Evolutionary conservation across 2,113 vertebrate species (phyloP), one percentile per base, ranked within the genome.

Genomic region (Donacobius atricapilla): DNA sequence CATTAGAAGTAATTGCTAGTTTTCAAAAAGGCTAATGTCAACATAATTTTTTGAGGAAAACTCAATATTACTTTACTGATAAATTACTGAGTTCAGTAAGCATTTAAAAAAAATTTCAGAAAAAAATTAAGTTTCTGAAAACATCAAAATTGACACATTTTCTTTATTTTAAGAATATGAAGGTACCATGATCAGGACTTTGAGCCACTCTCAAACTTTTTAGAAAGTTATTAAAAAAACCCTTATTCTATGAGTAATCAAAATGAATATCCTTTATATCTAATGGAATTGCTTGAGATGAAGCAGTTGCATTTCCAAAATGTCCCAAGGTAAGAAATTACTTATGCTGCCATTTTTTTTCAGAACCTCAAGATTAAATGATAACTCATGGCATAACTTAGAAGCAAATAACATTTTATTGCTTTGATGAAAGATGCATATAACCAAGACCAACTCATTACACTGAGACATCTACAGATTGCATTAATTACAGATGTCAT

Each of bases 321-420:
- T 19, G 10, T 30, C 13, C 10, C 60, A 28, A 61, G 25, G 31
- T 44, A 83, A 94, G 80, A 60, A 27, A 22, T 15, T 50, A 45
- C 18, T 72, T 83, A 22, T 22, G 33, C 33, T 73, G 30, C 19
- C 5, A 7, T 68, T 85, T 92, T 83, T 20, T 61, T 84, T 89
- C 51, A 89, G 37, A 88, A 73, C 11, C 18, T 30, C 23, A 89
- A 92, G 54, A 87, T 42, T 57, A 90, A 80, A 83, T 89, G 50
- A 21, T 12, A 93, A 69, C 4, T 7, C 11, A 25, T 28, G 31
- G 89, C 7, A 22, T 24, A 84, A 58, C 4, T 75, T 44, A 82
- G 18, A 87, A 57, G 65, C 14, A 66, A 90, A 79, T 19, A 30
- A 19, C 13, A 39, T 40, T 51, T 22, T 27, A 51, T 56, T 2